Conservation (phyloP, 1,140 invertebrate genomes). For the Drosophila santomea region DNA sequence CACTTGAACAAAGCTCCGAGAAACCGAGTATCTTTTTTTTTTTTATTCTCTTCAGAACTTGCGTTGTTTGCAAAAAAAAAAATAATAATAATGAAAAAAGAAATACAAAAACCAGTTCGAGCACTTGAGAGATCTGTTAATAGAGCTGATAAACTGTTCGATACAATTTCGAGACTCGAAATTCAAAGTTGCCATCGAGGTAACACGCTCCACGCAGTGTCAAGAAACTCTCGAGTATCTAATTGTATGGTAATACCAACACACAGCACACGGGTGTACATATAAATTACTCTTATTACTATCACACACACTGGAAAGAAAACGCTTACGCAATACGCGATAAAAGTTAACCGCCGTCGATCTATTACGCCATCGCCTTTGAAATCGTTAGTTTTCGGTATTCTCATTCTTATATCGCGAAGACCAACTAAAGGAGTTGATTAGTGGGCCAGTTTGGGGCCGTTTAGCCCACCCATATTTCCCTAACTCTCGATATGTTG, state of each 20-base stretch:
- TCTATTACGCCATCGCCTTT: conserved; percentile 72
- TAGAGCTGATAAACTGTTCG: conserved; percentile 78
- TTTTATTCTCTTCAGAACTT: not conserved
- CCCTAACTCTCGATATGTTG: not conserved
- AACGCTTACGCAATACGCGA: conserved; percentile 51
- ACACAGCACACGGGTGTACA: conserved; percentile 74
- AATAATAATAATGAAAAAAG: not conserved
- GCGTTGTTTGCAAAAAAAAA: conserved; percentile 6
- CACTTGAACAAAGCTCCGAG: conserved; percentile 34
- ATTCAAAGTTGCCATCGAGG: conserved; percentile 31
- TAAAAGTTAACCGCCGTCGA: conserved; percentile 63
- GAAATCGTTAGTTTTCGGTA: conserved; percentile 20
- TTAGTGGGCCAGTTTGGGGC: conserved; percentile 55
- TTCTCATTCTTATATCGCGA: conserved; percentile 2
- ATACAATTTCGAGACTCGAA: conserved; percentile 59
- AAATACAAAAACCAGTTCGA: conserved; percentile 30
- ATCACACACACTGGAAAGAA: conserved; percentile 22
- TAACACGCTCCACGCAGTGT: conserved; percentile 44
- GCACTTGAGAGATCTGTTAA: conserved; percentile 75
- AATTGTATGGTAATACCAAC: conserved; percentile 82
- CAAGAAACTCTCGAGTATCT: conserved; percentile 79
- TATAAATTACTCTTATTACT: conserved; percentile 81
- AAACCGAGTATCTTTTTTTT: conserved; percentile 27
- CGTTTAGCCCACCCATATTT: not conserved
- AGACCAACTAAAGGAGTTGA: not conserved